Conservation (phyloP, 2,113 vertebrate genomes). For the Cheirogaleus medius region DNA sequence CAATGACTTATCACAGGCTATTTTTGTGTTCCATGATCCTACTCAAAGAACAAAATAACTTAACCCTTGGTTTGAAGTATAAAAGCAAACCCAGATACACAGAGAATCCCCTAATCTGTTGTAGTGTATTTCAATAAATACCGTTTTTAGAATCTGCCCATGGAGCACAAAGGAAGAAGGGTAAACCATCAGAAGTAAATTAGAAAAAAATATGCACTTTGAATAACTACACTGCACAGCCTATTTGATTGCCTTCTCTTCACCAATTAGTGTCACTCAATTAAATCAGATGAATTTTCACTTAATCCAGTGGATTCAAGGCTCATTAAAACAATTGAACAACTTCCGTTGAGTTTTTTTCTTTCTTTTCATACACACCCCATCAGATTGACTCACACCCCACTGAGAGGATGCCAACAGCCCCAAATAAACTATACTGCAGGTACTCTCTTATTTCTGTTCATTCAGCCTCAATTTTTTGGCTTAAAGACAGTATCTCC, state of each 20-base stretch:
- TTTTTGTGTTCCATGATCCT: conserved; percentile 32
- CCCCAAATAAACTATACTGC: conserved; percentile 31
- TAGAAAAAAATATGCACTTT: conserved; percentile 50
- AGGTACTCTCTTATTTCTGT: conserved; percentile 45
- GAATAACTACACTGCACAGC: not conserved
- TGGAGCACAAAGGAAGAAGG: conserved; percentile 45
- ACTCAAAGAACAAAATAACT: conserved; percentile 47
- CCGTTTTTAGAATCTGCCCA: conserved; percentile 56
- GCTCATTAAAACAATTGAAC: conserved; percentile 67
- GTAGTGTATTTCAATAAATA: conserved; percentile 46
- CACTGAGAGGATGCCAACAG: not conserved
- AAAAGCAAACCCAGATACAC: conserved; percentile 1
- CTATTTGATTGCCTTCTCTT: conserved; percentile 43
- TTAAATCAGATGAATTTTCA: conserved; percentile 69
- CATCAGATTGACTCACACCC: conserved; percentile 39
- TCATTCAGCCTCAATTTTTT: conserved; percentile 37
- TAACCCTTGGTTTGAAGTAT: conserved; percentile 37
- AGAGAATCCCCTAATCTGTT: conserved; percentile 12
- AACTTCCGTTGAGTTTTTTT: conserved; percentile 32
- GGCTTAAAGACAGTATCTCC: conserved; percentile 49
- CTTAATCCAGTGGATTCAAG: conserved; percentile 46
- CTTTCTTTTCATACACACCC: not conserved
- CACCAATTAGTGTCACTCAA: conserved; percentile 61
- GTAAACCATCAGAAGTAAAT: conserved; percentile 46
- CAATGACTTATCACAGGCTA: not conserved